Conservation (phyloP, 2,888 invertebrate species). For the Prosopocoilus inquinatus region DNA sequence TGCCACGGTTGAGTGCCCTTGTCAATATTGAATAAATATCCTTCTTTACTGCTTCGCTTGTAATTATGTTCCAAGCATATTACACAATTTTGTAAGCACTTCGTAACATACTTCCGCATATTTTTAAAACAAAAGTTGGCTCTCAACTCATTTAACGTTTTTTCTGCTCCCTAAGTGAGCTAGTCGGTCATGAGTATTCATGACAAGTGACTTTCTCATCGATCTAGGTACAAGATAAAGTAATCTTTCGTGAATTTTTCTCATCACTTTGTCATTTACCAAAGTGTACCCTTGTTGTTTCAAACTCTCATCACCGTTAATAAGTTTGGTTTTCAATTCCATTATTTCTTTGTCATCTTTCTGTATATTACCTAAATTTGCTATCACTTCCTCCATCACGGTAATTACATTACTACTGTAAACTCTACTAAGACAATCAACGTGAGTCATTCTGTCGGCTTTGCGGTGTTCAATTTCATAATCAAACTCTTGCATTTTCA, state of each 20-base stretch:
- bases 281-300: constrained; percentile 1
- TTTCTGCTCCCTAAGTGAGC: constrained; percentile 38
- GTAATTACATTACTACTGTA: too few relatives aligned
- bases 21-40: constrained; percentile 31
- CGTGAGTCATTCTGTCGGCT: constrained; percentile 30
- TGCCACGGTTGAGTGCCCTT: constrained; percentile 33
- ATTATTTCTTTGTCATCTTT: constrained; percentile 4
- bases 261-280: constrained; percentile 10
- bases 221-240: not conserved
- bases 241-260: not conserved
- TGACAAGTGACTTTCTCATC: constrained; percentile 11
- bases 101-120: constrained; percentile 29
- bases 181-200: constrained; percentile 31
- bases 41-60: constrained; percentile 28
- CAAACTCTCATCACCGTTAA: not conserved
- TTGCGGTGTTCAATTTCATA: constrained; percentile 28
- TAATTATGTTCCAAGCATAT: constrained; percentile 33
- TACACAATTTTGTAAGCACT: constrained; percentile 33
- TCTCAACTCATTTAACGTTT: constrained; percentile 30
- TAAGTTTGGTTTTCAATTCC: too few relatives aligned
- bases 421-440: constrained; percentile 25
- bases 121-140: constrained; percentile 40
- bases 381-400: not conserved
- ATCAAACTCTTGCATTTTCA: constrained; percentile 29
- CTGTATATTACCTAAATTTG: constrained; percentile 1